Evolutionary conservation across 2,888 invertebrate species (phyloP), one percentile per base, ranked within the genome.

Genomic region (Pyrrhosoma nymphula): DNA sequence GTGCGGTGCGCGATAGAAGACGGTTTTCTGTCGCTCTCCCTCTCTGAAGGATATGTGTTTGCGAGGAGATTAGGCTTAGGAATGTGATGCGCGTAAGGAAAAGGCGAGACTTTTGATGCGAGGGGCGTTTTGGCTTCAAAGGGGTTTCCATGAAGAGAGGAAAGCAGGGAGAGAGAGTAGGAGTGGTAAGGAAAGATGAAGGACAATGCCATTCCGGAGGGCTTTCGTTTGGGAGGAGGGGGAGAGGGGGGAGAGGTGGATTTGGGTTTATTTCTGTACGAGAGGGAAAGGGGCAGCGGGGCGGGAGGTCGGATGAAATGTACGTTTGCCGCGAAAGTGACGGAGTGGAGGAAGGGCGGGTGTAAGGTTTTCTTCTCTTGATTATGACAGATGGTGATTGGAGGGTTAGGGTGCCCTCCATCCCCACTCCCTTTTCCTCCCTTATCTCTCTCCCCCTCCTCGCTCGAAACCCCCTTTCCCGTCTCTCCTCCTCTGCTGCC

Each of bases 301-400:
- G n/a, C n/a, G 39, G 69, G 16, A 47, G 8, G 35, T n/a, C 12
- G 75, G 93, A 47, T 16, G 69, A 75, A 75, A 93, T 69, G 69
- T 63, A 75, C 75, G 93, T 75, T 39, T 63, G 60, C 69, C 39
- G 16, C 60, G 93, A 47, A 93, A 93, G 93, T 93, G 93, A 93
- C 93, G 56, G 93, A 93, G 93, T 75, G 39, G 93, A 47, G 93
- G 93, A 63, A 56, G 90, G 56, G 56, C 56, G 60, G 56, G 93
- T 63, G 39, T 60, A 60, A 35, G 39, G 82, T 82, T 82, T 82
- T 26, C 75, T 69, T 69, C 69, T 47, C 93, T 75, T 93, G 93
- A 93, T 93, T 63, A 93, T 93, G 93, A 93, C 93, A 75, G 93
- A 93, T 93, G 93, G 75, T 93, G 93, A 93, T 93, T 93, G 93